These are phyloP conservation scores for Fringilla coelebs DNA, from an alignment of 2,797 vertebrate species.

Conservation along the genomic window DNA sequence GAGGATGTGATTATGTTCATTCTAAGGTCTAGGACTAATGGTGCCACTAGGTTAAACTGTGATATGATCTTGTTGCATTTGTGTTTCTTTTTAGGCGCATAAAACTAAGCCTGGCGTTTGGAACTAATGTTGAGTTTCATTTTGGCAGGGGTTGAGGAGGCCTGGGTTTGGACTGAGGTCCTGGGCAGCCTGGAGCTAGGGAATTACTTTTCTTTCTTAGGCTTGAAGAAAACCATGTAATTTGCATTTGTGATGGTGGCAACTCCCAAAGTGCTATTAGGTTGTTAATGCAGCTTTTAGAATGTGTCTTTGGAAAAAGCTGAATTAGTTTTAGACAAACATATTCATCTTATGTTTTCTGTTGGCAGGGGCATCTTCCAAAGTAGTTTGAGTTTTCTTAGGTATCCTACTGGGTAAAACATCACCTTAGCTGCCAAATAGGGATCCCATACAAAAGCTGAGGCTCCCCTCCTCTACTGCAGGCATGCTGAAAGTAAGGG, in stretches of 20 bases:
- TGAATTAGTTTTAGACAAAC: slow-evolving; percentile 66
- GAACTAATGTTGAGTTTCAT: background rate
- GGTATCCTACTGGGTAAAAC: slow-evolving; percentile 56
- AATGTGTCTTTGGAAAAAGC: slow-evolving; percentile 10
- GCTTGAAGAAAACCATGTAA: background rate
- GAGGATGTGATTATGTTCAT: background rate
- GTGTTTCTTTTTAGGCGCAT: background rate
- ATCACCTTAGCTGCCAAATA: slow-evolving; percentile 64
- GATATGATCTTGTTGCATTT: background rate
- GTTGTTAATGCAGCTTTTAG: slow-evolving; percentile 15
- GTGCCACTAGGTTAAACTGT: background rate
- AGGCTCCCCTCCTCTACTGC: slow-evolving; percentile 51
- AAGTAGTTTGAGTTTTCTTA: slow-evolving; percentile 35
- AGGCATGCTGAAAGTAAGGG: slow-evolving; percentile 72
- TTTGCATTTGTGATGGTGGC: slow-evolving; percentile 10
- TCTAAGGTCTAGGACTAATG: background rate
- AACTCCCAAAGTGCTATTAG: background rate
- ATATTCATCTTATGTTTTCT: slow-evolving; percentile 61
- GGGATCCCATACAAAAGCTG: slow-evolving; percentile 38
- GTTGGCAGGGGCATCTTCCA: slow-evolving; percentile 26
- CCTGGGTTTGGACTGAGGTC: background rate
- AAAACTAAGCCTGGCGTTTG: background rate
- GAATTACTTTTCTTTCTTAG: background rate
- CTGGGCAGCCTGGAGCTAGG: slow-evolving; percentile 12
- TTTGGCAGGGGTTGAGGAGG: background rate